Percentiles rank a stretch among this genome's conserved stretches.
Conservation (phyloP, 1,140 invertebrate genomes). For the Macrobrachium nipponense region DNA sequence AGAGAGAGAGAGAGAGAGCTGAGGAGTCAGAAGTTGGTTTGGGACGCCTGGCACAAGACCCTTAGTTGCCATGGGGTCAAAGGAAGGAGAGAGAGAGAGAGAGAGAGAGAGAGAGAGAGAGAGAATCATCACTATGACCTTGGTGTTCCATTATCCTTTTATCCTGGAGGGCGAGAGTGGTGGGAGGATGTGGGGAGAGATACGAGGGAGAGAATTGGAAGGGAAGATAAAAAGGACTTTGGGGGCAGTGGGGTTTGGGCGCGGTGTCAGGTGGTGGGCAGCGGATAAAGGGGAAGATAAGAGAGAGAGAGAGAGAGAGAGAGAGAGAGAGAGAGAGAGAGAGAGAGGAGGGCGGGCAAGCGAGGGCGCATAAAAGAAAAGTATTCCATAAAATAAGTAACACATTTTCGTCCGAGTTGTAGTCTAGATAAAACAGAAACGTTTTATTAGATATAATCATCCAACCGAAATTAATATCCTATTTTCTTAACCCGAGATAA, state of each 20-base stretch:
- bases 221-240: background rate
- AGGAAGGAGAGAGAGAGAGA: conserved; percentile 23
- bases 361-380: no score
- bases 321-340: conserved; percentile 32
- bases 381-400: background rate
- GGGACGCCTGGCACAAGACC: no score
- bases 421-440: no score
- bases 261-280: background rate
- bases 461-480: no score
- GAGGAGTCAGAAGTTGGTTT: background rate
- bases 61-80: background rate
- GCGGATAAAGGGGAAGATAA: background rate
- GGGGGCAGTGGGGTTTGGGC: background rate
- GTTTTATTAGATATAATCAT: no score
- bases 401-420: background rate
- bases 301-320: conserved; percentile 9
- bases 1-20: conserved; percentile 14
- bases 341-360: conserved; percentile 8
- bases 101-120: conserved; percentile 29
- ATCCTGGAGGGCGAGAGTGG: background rate
- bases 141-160: no score
- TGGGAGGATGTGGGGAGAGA: conserved; percentile 2
- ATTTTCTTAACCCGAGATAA: no score
- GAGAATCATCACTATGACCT: background rate
- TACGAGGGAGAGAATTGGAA: background rate